A percentile compares a stretch with the other conserved stretches of the same genome.
phyloP scores from a whole-genome alignment of 2,888 invertebrate genomes.

The Agrochola lota region DNA sequence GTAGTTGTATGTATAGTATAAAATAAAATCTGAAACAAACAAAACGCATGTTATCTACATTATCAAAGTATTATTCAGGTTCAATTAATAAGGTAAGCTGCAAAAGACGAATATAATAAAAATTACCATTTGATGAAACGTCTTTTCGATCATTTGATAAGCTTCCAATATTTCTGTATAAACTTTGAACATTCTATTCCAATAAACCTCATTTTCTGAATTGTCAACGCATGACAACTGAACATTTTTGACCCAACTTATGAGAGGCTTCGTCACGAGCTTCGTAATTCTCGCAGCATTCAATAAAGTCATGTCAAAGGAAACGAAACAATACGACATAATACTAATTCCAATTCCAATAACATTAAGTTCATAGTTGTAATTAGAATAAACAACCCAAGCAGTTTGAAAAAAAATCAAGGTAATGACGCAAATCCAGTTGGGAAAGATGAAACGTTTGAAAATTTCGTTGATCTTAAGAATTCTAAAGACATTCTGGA shows the following conservation, averaged over 20 bases:
- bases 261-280: conserved; percentile 10
- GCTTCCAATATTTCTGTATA: conserved; percentile 14
- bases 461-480: conserved; percentile 15
- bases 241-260: conserved; percentile 7
- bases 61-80: background rate
- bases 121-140: conserved; percentile 13
- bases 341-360: conserved; percentile 3
- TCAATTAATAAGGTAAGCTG: background rate
- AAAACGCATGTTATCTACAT: no score
- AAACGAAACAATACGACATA: conserved; percentile 17
- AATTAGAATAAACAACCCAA: conserved; percentile 17
- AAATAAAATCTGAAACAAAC: conserved; percentile 27
- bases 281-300: conserved; percentile 25
- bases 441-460: background rate
- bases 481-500: conserved; percentile 17
- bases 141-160: conserved; percentile 9
- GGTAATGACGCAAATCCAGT: background rate
- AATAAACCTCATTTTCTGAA: conserved; percentile 11
- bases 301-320: conserved; percentile 11
- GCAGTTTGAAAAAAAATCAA: conserved; percentile 7
- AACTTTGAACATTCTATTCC: conserved; percentile 9
- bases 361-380: conserved; percentile 13
- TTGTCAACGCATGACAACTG: background rate
- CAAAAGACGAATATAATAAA: background rate
- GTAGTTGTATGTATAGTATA: conserved; percentile 17